Evolutionary conservation across 2,888 invertebrate species (phyloP).

Genomic region (Cephonodes hylas): DNA sequence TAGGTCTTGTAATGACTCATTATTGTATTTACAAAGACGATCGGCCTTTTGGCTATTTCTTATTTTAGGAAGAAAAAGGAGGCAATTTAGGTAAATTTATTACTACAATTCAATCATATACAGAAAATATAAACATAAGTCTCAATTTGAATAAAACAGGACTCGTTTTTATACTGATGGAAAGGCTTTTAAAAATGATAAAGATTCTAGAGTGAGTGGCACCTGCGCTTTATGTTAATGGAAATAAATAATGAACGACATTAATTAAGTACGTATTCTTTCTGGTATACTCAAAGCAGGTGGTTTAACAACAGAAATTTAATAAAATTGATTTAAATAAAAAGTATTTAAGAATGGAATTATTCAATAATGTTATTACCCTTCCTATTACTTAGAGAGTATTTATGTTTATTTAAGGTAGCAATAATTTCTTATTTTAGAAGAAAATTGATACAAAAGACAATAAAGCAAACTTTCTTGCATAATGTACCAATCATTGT

Average conservation of each 20-base stretch:
- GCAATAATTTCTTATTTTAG: too few relatives aligned
- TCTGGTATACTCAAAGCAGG: neutral
- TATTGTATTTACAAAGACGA: too few relatives aligned
- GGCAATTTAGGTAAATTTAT: neutral
- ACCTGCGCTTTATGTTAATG: neutral
- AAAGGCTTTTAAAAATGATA: neutral
- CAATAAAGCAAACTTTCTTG: too few relatives aligned
- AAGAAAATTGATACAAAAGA: too few relatives aligned
- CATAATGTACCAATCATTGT: neutral
- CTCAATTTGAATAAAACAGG: neutral
- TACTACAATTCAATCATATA: neutral
- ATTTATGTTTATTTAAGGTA: too few relatives aligned
- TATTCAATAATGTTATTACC: too few relatives aligned
- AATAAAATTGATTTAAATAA: too few relatives aligned
- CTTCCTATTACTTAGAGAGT: too few relatives aligned
- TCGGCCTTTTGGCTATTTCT: too few relatives aligned
- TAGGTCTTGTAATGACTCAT: too few relatives aligned
- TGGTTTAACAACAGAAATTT: too few relatives aligned
- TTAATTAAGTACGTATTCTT: neutral
- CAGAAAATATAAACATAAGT: neutral
- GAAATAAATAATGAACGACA: neutral
- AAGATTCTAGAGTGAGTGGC: neutral
- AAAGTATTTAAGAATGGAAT: too few relatives aligned
- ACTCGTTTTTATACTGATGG: neutral
- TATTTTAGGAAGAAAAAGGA: neutral